Evolutionary conservation across 2,888 invertebrate genomes (phyloP), one percentile per base, ranked within the genome.

Genomic region (Troides helena): DNA sequence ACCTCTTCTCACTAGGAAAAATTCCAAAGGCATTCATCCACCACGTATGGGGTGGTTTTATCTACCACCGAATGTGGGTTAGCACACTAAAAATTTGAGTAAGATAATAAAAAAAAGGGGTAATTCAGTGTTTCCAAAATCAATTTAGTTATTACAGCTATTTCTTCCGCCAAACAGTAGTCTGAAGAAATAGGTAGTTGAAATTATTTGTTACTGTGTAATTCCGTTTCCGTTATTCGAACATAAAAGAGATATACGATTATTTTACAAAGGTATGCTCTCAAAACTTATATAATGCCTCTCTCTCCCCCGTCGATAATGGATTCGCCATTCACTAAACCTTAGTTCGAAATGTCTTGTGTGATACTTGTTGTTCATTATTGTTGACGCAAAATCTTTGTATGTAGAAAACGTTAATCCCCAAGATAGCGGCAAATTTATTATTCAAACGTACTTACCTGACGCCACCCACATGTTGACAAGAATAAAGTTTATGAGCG

Each of bases 401-500:
- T 17, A 14, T 39, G 10, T 56, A 39, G 17, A 23, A 14, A 56
- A 58, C 57, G 57, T 57, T 67, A 67, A 67, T 67, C 67, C 39
- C 25, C 39, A 56, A 39, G 60, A 68, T 30, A 62, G 57, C 36
- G 62, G 62, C 43, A 50, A 50, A 66, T 67, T 66, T 66, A 63
- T 70, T 63, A 67, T 70, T 70, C 62, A 62, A 59, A 63, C 59
- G 21, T 56, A 57, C 65, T 58, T 65, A 69, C 21, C 30, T 65
- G 56, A 62, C 59, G 57, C 53, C 63, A 60, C 59, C 53, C 63
- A 63, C 59, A 64, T 70, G 63, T 62, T 67, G 62, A 57, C 59
- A 67, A 56, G 53, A 60, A 64, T 70, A 67, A 70, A 67, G 59
- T 70, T 70, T 64, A 70, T 65, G 61, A 57, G 60, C 36, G 53